Evolutionary conservation across 2,888 invertebrate species (phyloP).

Genomic region (Amphipoea lucens): DNA sequence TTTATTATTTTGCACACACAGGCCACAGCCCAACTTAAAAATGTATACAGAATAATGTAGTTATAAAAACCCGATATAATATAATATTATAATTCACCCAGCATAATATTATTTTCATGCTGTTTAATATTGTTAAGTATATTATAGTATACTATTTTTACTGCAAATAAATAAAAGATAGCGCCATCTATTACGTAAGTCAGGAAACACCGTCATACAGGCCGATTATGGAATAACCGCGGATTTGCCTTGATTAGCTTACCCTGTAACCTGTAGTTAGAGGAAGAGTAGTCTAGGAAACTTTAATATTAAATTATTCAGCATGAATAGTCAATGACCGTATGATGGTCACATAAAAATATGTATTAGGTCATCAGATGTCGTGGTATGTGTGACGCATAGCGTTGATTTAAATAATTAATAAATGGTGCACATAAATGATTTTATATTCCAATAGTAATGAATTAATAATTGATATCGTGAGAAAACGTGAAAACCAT

Average conservation of each 20-base stretch:
- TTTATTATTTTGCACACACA: neutral
- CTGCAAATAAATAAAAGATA: neutral
- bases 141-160: neutral
- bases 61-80: neutral
- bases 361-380: constrained; percentile 38
- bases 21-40: neutral
- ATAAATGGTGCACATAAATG: constrained; percentile 24
- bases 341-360: constrained; percentile 35
- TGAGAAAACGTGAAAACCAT: constrained; percentile 23
- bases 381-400: constrained; percentile 36
- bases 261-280: neutral
- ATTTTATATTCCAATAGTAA: constrained; percentile 11
- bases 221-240: constrained; percentile 15
- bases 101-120: neutral
- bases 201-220: neutral
- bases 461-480: neutral
- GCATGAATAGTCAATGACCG: constrained; percentile 51
- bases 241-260: constrained; percentile 13
- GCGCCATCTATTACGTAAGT: constrained; percentile 40
- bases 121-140: neutral
- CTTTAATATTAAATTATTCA: constrained; percentile 36
- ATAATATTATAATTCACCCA: neutral
- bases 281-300: constrained; percentile 19
- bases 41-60: neutral
- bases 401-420: constrained; percentile 34